Conservation (phyloP, 2,113 vertebrate genomes). For the Cyanoramphus novaezelandiae region DNA sequence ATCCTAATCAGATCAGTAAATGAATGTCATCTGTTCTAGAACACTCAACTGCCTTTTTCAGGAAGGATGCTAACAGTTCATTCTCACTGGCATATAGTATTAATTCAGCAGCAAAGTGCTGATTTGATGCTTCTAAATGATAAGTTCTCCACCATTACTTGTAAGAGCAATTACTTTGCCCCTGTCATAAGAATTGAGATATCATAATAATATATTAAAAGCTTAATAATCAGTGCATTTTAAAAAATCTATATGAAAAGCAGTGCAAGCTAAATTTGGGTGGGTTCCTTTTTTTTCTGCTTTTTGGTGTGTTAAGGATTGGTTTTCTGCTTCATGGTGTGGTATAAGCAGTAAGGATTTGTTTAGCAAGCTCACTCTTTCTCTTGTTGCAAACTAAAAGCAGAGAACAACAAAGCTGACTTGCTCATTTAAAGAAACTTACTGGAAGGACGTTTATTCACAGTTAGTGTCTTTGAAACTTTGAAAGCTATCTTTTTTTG, state of each 20-base stretch:
- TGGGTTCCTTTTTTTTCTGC: background rate
- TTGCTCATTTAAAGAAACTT: background rate
- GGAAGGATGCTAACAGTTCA: background rate
- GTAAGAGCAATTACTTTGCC: background rate
- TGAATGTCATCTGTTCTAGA: slow-evolving; percentile 6
- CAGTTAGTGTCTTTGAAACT: background rate
- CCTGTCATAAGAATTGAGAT: background rate
- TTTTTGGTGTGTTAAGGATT: background rate
- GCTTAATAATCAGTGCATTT: background rate
- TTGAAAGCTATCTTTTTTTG: background rate
- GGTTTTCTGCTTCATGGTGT: background rate
- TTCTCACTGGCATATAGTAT: background rate
- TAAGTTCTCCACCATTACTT: background rate
- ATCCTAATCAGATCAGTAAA: slow-evolving; percentile 49
- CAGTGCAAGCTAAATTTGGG: background rate
- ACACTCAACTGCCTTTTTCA: slow-evolving; percentile 6
- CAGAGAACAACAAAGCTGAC: background rate
- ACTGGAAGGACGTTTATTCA: background rate
- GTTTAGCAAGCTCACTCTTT: background rate
- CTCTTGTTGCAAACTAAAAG: background rate
- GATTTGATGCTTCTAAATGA: background rate
- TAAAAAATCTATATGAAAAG: background rate
- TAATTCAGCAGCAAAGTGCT: background rate
- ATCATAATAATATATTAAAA: background rate
- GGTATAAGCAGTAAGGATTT: background rate